A percentile compares a stretch with the other conserved stretches of the same genome.
These are phyloP conservation scores for Clunio marinus DNA, from an alignment of 2,888 invertebrate species.

Conservation along the genomic window DNA sequence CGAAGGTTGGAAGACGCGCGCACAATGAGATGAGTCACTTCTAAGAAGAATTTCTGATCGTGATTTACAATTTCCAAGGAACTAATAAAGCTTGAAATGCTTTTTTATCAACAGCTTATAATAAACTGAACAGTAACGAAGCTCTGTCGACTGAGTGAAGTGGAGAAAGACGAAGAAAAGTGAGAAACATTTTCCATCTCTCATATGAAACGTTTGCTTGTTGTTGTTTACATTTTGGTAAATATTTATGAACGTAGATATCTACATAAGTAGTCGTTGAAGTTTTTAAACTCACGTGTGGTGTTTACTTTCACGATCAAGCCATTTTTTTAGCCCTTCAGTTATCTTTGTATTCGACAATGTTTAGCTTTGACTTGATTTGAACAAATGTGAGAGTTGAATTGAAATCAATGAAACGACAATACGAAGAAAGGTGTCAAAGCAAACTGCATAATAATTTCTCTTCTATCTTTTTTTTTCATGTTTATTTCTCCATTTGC, in stretches of 20 bases:
- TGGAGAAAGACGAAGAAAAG: conserved; percentile 13
- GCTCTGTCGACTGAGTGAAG: conserved; percentile 6
- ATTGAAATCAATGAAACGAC: conserved; percentile 3
- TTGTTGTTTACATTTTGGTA: neutral
- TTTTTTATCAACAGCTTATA: conserved; percentile 33
- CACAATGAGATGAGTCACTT: neutral
- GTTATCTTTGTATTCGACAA: neutral
- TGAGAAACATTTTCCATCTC: conserved; percentile 37
- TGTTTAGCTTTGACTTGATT: too few relatives aligned
- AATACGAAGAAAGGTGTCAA: conserved; percentile 10
- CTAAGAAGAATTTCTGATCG: neutral
- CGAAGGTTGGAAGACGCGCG: too few relatives aligned
- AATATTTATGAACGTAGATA: neutral
- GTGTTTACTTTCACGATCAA: neutral
- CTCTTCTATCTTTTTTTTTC: neutral
- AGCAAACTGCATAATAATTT: conserved; percentile 27
- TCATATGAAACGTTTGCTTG: neutral
- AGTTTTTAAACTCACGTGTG: conserved; percentile 29
- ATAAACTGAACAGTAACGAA: conserved; percentile 20
- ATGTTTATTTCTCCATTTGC: neutral
- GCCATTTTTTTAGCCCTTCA: neutral
- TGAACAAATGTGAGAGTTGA: too few relatives aligned
- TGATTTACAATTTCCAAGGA: neutral
- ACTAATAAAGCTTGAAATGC: conserved; percentile 11
- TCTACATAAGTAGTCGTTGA: neutral